Conservation (phyloP, 1,140 invertebrate genomes). For the Drosophila mauritiana region DNA sequence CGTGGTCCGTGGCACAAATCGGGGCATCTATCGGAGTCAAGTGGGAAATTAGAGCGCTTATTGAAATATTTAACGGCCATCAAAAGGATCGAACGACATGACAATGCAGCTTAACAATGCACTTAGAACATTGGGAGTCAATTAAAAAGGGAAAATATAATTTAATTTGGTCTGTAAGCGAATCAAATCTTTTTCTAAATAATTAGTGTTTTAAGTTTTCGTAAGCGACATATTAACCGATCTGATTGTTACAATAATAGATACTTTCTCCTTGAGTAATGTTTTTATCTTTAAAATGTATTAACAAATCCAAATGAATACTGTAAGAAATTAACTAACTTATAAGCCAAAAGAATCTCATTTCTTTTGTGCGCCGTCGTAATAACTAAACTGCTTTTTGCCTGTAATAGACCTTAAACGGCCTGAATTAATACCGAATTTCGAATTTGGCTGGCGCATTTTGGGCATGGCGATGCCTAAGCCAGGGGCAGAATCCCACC, state of each 20-base stretch:
- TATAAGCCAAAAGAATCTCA: no score
- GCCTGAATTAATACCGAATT: slow-evolving; percentile 71
- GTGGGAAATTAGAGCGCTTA: slow-evolving; percentile 70
- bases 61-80: slow-evolving; percentile 65
- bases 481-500: slow-evolving; percentile 7
- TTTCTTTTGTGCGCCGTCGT: background rate
- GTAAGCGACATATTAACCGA: no score
- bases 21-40: slow-evolving; percentile 88
- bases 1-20: slow-evolving; percentile 90
- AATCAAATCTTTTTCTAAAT: no score
- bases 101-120: slow-evolving; percentile 5
- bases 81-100: slow-evolving; percentile 21
- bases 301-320: no score
- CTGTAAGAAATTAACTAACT: no score
- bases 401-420: slow-evolving; percentile 43
- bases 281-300: no score
- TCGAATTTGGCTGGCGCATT: slow-evolving; percentile 50
- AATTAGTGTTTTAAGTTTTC: no score
- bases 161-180: no score
- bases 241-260: no score
- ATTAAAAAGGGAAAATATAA: background rate
- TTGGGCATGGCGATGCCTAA: slow-evolving; percentile 22
- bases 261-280: no score
- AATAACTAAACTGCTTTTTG: background rate
- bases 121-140: slow-evolving; percentile 5